phyloP scores from a whole-genome alignment of 2,113 vertebrate species.

The Pollimyrus isidori region DNA sequence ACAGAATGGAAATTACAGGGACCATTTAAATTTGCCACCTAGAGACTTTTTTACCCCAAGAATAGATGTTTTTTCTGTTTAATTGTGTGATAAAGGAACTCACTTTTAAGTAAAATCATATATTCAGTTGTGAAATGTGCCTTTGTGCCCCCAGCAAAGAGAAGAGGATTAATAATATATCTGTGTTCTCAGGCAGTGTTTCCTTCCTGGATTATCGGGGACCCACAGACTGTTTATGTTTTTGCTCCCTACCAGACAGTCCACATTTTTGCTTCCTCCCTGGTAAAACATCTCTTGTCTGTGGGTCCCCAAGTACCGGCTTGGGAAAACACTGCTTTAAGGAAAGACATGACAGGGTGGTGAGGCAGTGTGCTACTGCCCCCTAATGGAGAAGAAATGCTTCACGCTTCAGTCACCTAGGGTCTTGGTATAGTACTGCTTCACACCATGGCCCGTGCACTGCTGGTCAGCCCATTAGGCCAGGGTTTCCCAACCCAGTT shows the following conservation, averaged over 20 bases:
- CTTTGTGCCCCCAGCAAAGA: background rate
- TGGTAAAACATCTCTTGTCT: background rate
- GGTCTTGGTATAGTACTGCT: background rate
- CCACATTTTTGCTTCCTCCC: background rate
- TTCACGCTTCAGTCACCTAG: background rate
- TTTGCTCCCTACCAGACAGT: background rate
- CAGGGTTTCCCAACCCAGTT: background rate
- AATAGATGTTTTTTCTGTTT: background rate
- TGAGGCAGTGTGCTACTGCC: conserved; percentile 21
- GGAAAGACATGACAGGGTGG: background rate
- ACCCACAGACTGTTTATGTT: background rate
- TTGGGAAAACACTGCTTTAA: background rate
- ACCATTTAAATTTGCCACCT: background rate
- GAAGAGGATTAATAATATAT: background rate
- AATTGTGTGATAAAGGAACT: conserved; percentile 18
- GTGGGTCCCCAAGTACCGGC: background rate
- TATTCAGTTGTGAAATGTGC: background rate
- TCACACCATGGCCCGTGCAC: background rate
- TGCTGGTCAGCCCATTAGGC: background rate
- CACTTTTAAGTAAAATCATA: background rate
- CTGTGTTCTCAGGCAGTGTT: background rate
- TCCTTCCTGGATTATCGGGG: background rate
- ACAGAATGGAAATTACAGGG: background rate
- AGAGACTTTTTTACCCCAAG: background rate
- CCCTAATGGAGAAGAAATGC: conserved; percentile 18